Conservation (phyloP, 2,113 vertebrate species). For the Brachirus orientalis region DNA sequence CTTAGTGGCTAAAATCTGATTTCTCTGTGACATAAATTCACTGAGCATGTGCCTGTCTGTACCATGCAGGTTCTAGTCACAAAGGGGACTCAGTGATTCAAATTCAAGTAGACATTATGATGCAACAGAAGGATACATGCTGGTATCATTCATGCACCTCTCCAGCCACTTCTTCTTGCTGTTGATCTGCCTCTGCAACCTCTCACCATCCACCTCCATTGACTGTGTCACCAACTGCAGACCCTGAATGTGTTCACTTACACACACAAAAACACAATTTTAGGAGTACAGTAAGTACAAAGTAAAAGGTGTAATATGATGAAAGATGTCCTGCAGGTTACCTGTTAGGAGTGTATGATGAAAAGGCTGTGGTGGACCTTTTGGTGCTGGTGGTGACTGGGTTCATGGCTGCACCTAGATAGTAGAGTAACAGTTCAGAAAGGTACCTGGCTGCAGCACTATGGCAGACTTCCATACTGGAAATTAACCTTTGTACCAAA, state of each 20-base stretch:
- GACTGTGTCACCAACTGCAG: slow-evolving; percentile 63
- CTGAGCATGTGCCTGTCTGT: too few relatives aligned
- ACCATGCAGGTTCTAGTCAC: too few relatives aligned
- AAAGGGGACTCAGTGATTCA: too few relatives aligned
- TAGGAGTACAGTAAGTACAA: background rate
- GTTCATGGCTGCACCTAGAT: slow-evolving; percentile 61
- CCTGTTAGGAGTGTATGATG: slow-evolving; percentile 67
- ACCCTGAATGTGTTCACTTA: slow-evolving; percentile 79
- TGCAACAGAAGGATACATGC: slow-evolving; percentile 74
- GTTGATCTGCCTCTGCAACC: slow-evolving; percentile 85
- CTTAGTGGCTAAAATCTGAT: too few relatives aligned
- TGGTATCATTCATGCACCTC: too few relatives aligned
- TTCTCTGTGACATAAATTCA: too few relatives aligned
- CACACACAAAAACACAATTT: slow-evolving; percentile 23
- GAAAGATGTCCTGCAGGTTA: slow-evolving; percentile 19
- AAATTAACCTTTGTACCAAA: background rate
- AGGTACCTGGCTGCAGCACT: too few relatives aligned
- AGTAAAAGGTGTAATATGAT: background rate
- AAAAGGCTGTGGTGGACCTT: slow-evolving; percentile 37
- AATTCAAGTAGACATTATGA: too few relatives aligned
- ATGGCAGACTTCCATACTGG: too few relatives aligned
- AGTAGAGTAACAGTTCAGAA: slow-evolving; percentile 12
- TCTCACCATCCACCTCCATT: slow-evolving; percentile 60
- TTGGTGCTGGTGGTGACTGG: slow-evolving; percentile 27
- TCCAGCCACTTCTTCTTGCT: slow-evolving; percentile 88